Evolutionary conservation across 2,113 vertebrate genomes (phyloP), one percentile per base, ranked within the genome.

Genomic region (Calidris pugnax): DNA sequence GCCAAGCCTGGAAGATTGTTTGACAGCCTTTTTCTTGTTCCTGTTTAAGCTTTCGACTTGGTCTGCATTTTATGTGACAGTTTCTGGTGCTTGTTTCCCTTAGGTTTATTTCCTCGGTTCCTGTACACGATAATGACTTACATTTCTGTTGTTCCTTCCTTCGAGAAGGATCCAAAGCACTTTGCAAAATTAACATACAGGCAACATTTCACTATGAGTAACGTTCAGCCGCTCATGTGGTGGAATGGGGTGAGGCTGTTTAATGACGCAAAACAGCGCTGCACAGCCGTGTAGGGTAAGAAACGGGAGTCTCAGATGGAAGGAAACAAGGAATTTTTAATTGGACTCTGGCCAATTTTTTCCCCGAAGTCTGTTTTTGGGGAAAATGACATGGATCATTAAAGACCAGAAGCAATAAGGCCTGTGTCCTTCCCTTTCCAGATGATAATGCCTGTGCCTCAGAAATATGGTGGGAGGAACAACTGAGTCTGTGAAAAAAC

Each of bases 1-100:
- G 83, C 64, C 78, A 96, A 97, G 78, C 55, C 92, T 67, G n/a
- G 73, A 67, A 93, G 78, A 69, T 83, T 89, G 86, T 56, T 95
- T 94, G 94, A 97, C 71, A 93, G 81, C 33, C 7, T 30, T 93
- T 95, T 95, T 90, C 90, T 93, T 95, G 76, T 51, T 95, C 74
- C 89, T 37, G 23, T 87, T 91, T 79, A 94, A 91, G 71, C 81
- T 93, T 95, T 91, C 6, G 6, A 66, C 48, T 57, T 55, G 69
- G 67, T 41, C 78, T 96, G 81, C 81, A 56, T 93, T 87, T 95
- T 67, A 37, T 92, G 84, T 85, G 94, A 68, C 48, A 79, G 68
- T 92, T 96, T 56, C 93, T 96, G 90, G 76, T 53, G 41, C 64
- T 94, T 85, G 72, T 95, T 94, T 93, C 79, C 75, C 63, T 87